Percentiles rank a stretch among this genome's conserved stretches.
These are phyloP conservation scores for Pontoporia blainvillei DNA, from an alignment of 2,113 vertebrate species.

Conservation along the genomic window DNA sequence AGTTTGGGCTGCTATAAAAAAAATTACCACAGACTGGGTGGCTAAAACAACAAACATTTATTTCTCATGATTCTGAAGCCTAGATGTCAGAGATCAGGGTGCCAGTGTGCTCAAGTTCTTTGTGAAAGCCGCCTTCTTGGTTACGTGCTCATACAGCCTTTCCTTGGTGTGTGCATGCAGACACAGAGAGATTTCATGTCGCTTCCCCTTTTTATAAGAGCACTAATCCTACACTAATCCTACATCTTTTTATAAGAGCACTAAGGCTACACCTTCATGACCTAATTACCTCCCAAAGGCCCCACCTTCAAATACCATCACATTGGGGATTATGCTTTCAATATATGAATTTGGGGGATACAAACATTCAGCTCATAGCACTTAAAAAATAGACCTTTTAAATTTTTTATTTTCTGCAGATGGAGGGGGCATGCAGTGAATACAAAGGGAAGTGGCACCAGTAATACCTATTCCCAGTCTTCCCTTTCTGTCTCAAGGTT, in stretches of 20 bases:
- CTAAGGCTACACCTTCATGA: no score
- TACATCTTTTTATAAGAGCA: no score
- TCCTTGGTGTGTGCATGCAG: not conserved
- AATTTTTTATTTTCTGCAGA: not conserved
- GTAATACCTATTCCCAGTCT: not conserved
- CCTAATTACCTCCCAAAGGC: not conserved
- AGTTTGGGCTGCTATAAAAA: not conserved
- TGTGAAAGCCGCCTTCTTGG: not conserved
- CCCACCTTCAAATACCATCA: not conserved
- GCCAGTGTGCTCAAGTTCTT: no score
- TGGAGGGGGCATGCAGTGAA: not conserved
- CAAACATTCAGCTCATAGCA: not conserved
- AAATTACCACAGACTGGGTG: not conserved
- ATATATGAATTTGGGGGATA: not conserved
- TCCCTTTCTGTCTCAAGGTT: not conserved
- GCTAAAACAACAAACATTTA: not conserved
- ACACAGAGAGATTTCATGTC: not conserved
- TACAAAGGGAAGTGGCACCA: not conserved
- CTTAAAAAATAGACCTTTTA: not conserved
- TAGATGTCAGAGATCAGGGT: not conserved
- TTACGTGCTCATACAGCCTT: not conserved
- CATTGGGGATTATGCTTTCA: not conserved
- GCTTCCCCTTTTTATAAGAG: not conserved
- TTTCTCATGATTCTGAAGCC: not conserved
- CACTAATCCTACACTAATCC: no score